These are phyloP conservation scores for Oscheius sp. DNA, from an alignment of 2,888 invertebrate genomes.

Conservation along the genomic window DNA sequence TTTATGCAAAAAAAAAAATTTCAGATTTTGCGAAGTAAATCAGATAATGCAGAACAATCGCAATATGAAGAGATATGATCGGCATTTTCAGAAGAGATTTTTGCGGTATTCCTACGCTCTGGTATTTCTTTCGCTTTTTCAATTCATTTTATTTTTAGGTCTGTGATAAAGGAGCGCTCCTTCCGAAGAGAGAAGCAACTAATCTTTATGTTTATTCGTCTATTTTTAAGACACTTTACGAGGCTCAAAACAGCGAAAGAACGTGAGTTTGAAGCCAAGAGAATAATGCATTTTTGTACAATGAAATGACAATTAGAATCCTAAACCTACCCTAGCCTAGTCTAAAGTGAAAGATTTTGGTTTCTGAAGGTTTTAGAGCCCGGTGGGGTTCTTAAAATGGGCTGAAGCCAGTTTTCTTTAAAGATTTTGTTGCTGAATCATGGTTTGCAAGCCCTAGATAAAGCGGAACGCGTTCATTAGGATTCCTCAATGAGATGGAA, in stretches of 20 bases:
- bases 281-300: no score
- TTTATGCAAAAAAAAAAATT: not conserved
- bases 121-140: slow-evolving; percentile 36
- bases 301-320: no score
- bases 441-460: no score
- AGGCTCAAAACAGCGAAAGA: slow-evolving; percentile 56
- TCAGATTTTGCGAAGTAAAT: slow-evolving; percentile 61
- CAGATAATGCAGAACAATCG: slow-evolving; percentile 48
- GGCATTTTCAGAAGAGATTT: slow-evolving; percentile 61
- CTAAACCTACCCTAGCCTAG: no score
- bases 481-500: no score
- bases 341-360: no score
- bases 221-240: slow-evolving; percentile 55
- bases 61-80: slow-evolving; percentile 43
- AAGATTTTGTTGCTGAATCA: no score
- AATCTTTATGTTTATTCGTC: slow-evolving; percentile 43
- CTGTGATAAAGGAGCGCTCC: slow-evolving; percentile 44
- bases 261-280: slow-evolving; percentile 51
- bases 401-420: no score
- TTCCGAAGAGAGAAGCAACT: slow-evolving; percentile 40
- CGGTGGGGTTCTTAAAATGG: no score
- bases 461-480: no score
- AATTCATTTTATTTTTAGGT: slow-evolving; percentile 32
- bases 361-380: no score
- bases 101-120: slow-evolving; percentile 62